These are phyloP conservation scores for Zaprionus africanus DNA, from an alignment of 1,140 invertebrate species.

Conservation along the genomic window DNA sequence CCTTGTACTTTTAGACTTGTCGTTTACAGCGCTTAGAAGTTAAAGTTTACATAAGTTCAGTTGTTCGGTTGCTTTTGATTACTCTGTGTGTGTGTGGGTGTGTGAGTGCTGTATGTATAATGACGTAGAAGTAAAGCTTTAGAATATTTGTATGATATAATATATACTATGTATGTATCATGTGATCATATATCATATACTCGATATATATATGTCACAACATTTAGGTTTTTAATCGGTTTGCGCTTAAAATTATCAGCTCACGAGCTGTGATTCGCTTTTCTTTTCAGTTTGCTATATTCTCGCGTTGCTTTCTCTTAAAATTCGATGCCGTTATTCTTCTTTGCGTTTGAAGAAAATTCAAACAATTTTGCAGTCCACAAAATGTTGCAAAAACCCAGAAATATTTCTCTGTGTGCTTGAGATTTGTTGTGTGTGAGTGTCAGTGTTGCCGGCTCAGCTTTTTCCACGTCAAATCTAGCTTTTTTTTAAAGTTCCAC, in stretches of 20 bases:
- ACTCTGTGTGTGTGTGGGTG: background rate
- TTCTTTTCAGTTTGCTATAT: background rate
- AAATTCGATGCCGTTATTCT: slow-evolving; percentile 38
- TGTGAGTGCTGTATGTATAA: slow-evolving; percentile 7
- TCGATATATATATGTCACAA: slow-evolving; percentile 47
- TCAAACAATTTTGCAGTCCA: slow-evolving; percentile 39
- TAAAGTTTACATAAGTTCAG: slow-evolving; percentile 72
- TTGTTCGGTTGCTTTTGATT: slow-evolving; percentile 40
- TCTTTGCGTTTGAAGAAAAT: slow-evolving; percentile 52
- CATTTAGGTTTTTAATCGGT: slow-evolving; percentile 53
- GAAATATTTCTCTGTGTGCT: slow-evolving; percentile 39
- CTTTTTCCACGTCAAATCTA: too few species aligned
- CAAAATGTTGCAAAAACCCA: slow-evolving; percentile 59
- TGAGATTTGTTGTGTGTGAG: slow-evolving; percentile 15
- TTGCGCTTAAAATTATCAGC: slow-evolving; percentile 51
- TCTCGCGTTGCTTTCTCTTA: slow-evolving; percentile 7
- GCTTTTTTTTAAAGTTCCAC: too few species aligned
- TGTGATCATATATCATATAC: slow-evolving; percentile 32
- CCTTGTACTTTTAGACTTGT: slow-evolving; percentile 51
- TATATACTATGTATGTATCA: slow-evolving; percentile 5
- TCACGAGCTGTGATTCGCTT: slow-evolving; percentile 41
- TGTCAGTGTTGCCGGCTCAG: background rate
- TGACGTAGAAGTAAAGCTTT: slow-evolving; percentile 34
- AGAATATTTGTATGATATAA: slow-evolving; percentile 9
- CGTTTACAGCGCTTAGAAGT: slow-evolving; percentile 65